Percentiles rank a stretch among this genome's conserved stretches.
These are phyloP conservation scores for Numenius arquata DNA, from an alignment of 2,113 vertebrate genomes.

Conservation along the genomic window DNA sequence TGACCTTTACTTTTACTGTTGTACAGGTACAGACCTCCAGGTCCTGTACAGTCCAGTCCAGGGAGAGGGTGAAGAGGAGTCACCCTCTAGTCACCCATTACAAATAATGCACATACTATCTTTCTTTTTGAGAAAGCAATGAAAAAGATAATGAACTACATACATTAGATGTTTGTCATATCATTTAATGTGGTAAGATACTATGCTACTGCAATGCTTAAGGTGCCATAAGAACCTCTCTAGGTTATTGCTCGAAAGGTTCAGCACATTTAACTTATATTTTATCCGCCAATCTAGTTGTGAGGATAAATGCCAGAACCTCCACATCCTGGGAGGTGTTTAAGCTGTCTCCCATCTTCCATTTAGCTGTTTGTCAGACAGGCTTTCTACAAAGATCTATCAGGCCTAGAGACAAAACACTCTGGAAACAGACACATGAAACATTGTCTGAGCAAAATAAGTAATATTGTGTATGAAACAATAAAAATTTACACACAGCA, in stretches of 20 bases:
- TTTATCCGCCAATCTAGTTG: neutral
- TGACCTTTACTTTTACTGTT: neutral
- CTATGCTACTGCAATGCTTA: neutral
- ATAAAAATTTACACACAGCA: neutral
- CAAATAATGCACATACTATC: neutral
- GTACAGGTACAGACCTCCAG: neutral
- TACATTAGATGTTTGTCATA: neutral
- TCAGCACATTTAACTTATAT: constrained; percentile 2
- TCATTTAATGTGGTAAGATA: neutral
- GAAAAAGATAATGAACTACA: neutral
- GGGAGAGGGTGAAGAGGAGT: neutral
- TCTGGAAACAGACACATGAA: neutral
- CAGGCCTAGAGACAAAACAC: neutral
- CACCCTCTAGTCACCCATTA: neutral
- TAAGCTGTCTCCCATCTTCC: neutral
- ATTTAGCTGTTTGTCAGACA: neutral
- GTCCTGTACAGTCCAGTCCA: neutral
- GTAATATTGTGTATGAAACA: neutral
- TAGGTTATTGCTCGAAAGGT: neutral
- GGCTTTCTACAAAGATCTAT: neutral
- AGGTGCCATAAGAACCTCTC: neutral
- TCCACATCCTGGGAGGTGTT: neutral
- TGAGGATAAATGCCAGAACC: neutral
- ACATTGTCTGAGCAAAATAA: neutral
- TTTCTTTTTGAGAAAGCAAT: neutral